Evolutionary conservation across 2,113 vertebrate genomes (phyloP), one percentile per base, ranked within the genome.

Genomic region (Cyprinodon tularosa): DNA sequence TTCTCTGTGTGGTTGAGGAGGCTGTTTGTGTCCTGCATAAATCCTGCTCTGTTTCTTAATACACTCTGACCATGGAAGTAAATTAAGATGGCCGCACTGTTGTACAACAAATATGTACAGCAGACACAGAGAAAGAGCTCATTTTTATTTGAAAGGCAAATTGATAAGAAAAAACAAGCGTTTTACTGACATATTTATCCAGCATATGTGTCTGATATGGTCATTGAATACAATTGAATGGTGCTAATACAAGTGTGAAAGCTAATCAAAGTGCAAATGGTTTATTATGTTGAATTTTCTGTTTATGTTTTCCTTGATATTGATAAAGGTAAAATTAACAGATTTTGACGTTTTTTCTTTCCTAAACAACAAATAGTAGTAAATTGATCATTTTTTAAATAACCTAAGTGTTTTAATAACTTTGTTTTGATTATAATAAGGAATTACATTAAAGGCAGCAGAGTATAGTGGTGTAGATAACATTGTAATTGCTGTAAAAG

Each of bases 201-300:
- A 75, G 44, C 84, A 81, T 83, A 77, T 87, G 85, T 87, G 78
- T 66, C 70, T 66, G 78, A 78, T 82, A 71, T 68, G 38, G 68
- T 68, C 61, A 61, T 72, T 64, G 73, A 68, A 68, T 62, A 9
- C 37, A 45, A 45, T 59, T 70, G 66, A 72, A 50, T 36, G 60
- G 68, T 82, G 85, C 68, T 83, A 76, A 80, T 76, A 57, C 38
- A 66, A 74, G 83, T 84, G 84, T 84, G 78, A 76, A 83, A 76
- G 65, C 69, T 65, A 75, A 72, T 50, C 68, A 48, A 44, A 64
- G 61, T 66, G 6, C 76, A 85, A 74, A 85, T 85, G 82, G 79
- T 81, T 72, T 73, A 79, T 68, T 77, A 57, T 53, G 39, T 5
- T 39, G 65, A 48, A 64, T 79, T 12, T 80, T 69, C 66, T 61